Base-by-base conservation (phyloP, 2,888 invertebrate species). In the Dicyrtoma fusca region DNA sequence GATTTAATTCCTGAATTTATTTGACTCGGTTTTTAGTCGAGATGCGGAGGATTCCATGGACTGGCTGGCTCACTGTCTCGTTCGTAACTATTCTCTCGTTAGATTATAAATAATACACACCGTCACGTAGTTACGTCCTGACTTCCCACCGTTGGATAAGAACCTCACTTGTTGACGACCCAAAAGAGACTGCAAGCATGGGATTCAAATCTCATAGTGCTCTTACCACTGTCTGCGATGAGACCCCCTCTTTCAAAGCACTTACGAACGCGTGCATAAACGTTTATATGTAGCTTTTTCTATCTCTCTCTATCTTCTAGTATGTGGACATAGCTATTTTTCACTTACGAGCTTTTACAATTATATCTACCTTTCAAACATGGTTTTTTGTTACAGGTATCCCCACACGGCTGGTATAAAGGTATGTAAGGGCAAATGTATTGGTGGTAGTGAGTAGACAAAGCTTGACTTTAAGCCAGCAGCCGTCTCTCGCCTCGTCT, bases 131-230 rank as follows among this genome's bases (percentile, higher is more conserved):
- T 14, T 55, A 11, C 23, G 55, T 8, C 10, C 21, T 19, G 19
- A 13, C 23, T 23, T 23, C 14, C 21, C 14, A 14, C 53, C 19
- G 53, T 53, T 53, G 6, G 21, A 25, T 64, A 64, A n/a, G 49
- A 64, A 45, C 49, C 49, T 64, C 66, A 42, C 68, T 57, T 57
- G 45, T 34, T 57, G 68, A 57, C 57, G 57, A 68, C 44, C 55
- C 57, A 68, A 61, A 19, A 61, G 42, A 42, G 45, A 68, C 57
- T 68, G 68, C 55, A 55, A 51, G 68, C 42, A 47, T 68, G 42
- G 55, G 53, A 55, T 57, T 53, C 53, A 51, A 34, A 26, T 49
- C 64, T 25, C 49, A 49, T 64, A 64, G 26, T 66, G 34, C 57
- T 25, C 26, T 23, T 34, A 34, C 34, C 13, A 57, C 25, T 14